A percentile compares a stretch with the other conserved stretches of the same genome.
These are phyloP conservation scores for Drosophila triauraria DNA, from an alignment of 1,140 invertebrate genomes.

Conservation along the genomic window DNA sequence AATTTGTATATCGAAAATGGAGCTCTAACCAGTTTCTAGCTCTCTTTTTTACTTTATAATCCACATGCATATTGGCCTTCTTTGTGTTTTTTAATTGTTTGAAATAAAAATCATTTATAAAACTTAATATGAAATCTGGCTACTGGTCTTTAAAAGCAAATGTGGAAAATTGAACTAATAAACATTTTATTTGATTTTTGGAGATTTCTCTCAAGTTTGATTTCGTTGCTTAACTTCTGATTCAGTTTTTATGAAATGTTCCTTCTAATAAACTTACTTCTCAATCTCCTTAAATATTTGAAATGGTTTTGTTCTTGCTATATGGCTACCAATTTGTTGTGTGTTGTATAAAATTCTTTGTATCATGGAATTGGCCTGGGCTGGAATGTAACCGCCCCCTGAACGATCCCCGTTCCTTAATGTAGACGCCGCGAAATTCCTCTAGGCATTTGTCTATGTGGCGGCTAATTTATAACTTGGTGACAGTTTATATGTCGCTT, in stretches of 20 bases:
- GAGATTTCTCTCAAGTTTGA: neutral
- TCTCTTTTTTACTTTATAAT: conserved; percentile 2
- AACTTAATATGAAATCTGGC: too few relatives aligned
- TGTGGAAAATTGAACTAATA: neutral
- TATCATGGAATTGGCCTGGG: neutral
- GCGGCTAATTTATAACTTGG: conserved; percentile 62
- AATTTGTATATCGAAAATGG: conserved; percentile 52
- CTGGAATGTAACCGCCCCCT: neutral
- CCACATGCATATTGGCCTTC: neutral
- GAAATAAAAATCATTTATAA: neutral
- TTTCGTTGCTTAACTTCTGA: neutral
- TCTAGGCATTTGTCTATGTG: conserved; percentile 47
- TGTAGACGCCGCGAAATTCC: conserved; percentile 32
- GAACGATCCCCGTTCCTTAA: conserved; percentile 18
- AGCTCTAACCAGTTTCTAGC: conserved; percentile 12
- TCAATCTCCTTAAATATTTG: neutral
- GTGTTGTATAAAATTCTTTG: neutral
- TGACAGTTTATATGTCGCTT: conserved; percentile 62
- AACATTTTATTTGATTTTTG: neutral
- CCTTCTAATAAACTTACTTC: too few relatives aligned
- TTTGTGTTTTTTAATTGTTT: neutral
- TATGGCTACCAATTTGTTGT: neutral
- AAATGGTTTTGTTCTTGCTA: neutral
- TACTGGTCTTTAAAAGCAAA: too few relatives aligned
- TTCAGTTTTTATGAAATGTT: neutral